Evolutionary conservation across 1,140 invertebrate species (phyloP), one percentile per base, ranked within the genome.

Genomic region (Tetraneura akinire): DNA sequence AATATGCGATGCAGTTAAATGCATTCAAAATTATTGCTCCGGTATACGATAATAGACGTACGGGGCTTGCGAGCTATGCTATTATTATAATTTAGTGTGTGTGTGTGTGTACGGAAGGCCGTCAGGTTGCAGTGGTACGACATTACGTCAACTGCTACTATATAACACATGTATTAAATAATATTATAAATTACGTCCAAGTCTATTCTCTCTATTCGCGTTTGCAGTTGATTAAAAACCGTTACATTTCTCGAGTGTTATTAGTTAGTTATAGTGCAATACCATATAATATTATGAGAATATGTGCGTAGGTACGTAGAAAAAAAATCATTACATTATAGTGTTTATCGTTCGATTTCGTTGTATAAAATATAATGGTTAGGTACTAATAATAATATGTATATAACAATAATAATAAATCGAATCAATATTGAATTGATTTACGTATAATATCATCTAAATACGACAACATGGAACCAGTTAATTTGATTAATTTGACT

Each of bases 221-320:
- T 47, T n/a, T 47, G 45, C 16, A 62, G 60, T 37, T 62, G 60
- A 62, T 62, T 62, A 37, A 62, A 29, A 32, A 62, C 16, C 60
- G 18, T 62, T 32, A 18, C 16, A 29, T 32, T n/a, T 32, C 9
- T 29, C 29, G 29, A 62, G 26, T 62, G 26, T 62, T 26, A 60
- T 4, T 16, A 26, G 16, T 26, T 8, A 23, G 26, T 60, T 26
- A 60, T 29, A 60, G 26, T 16, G 13, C 26, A 16, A 60, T 60
- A 60, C 18, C 32, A 62, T 29, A 62, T 62, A 10, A 10, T 32
- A 32, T 29, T 62, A 29, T 16, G 13, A 13, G 13, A 1, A 47
- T 10, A 47, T 10, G 9, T 32, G 26, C 13, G 14, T 32, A 32
- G 6, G 9, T 32, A 14, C 26, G 60, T 62, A 29, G 4, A n/a